Percentiles rank a stretch among this genome's conserved stretches.
phyloP scores from a whole-genome alignment of 2,888 invertebrate species.

The Iphiclides podalirius region DNA sequence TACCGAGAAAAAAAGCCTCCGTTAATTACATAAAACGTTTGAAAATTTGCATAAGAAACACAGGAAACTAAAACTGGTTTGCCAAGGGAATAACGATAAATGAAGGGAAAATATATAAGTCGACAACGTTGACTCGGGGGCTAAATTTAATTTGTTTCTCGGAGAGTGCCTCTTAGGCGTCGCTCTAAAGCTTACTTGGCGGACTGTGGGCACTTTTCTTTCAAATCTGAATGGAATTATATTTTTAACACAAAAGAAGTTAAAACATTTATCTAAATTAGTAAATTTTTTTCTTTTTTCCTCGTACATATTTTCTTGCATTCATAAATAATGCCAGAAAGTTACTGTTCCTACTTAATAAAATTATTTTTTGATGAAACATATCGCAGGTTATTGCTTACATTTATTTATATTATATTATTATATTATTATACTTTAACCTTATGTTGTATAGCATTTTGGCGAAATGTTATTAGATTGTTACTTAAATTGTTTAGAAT shows the following conservation, averaged over 20 bases:
- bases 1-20: no score
- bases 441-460: no score
- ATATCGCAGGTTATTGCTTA: no score
- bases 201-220: slow-evolving; percentile 25
- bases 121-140: slow-evolving; percentile 41
- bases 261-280: slow-evolving; percentile 2
- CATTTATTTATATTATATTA: no score
- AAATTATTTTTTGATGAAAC: slow-evolving; percentile 2
- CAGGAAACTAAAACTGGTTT: neutral
- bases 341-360: neutral
- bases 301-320: no score
- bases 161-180: slow-evolving; percentile 42
- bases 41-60: neutral
- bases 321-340: no score
- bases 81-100: neutral
- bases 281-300: neutral
- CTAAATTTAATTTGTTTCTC: slow-evolving; percentile 53
- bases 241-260: no score
- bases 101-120: slow-evolving; percentile 33
- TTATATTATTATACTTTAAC: no score
- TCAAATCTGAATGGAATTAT: slow-evolving; percentile 21
- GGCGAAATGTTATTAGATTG: no score
- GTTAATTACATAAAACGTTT: no score
- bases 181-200: slow-evolving; percentile 31
- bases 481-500: no score